These are phyloP conservation scores for Drosophila persimilis DNA, from an alignment of 1,140 invertebrate species.

Conservation along the genomic window DNA sequence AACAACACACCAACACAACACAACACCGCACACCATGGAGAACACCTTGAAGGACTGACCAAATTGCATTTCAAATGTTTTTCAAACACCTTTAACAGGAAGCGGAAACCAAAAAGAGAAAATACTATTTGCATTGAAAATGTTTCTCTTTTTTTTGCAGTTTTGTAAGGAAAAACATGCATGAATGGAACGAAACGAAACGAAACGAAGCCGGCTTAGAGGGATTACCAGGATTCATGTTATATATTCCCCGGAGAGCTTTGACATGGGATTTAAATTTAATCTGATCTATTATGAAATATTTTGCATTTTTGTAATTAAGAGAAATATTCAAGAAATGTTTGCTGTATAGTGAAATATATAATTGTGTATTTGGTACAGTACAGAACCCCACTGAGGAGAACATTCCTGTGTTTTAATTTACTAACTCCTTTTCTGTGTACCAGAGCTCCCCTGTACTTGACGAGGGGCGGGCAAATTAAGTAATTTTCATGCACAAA, in stretches of 20 bases:
- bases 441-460: too few relatives aligned
- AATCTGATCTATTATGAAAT: too few relatives aligned
- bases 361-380: too few relatives aligned
- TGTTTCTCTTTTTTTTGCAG: slow-evolving; percentile 1
- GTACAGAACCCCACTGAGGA: too few relatives aligned
- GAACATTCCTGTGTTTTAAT: too few relatives aligned
- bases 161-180: slow-evolving; percentile 15
- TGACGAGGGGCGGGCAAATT: too few relatives aligned
- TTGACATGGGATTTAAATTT: neutral
- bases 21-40: too few relatives aligned
- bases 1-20: slow-evolving; percentile 5
- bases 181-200: slow-evolving; percentile 11
- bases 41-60: neutral
- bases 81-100: slow-evolving; percentile 13
- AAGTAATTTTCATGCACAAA: neutral
- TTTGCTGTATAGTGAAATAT: too few relatives aligned
- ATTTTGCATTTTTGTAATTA: slow-evolving; percentile 1
- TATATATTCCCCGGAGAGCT: slow-evolving; percentile 7
- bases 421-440: too few relatives aligned
- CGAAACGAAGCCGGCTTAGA: slow-evolving; percentile 13
- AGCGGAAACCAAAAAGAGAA: slow-evolving; percentile 1
- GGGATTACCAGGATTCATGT: slow-evolving; percentile 18
- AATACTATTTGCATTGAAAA: slow-evolving; percentile 25
- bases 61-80: neutral
- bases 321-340: neutral